phyloP scores from a whole-genome alignment of 2,113 vertebrate species.

The Platysternon megacephalum region DNA sequence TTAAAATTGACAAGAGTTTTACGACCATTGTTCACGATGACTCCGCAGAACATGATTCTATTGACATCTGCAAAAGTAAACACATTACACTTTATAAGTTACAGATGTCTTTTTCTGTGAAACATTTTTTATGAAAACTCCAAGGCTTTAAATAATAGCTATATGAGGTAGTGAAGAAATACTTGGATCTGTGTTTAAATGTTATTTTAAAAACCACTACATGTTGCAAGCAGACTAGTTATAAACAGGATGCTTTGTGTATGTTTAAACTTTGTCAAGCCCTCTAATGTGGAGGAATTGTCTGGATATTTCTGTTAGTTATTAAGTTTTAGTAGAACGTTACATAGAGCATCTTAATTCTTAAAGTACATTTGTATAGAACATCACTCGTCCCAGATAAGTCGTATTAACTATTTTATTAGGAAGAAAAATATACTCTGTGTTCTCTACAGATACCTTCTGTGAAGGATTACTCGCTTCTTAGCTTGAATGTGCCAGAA shows the following conservation, averaged over 20 bases:
- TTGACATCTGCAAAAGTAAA: conserved; percentile 10
- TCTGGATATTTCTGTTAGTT: neutral
- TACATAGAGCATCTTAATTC: neutral
- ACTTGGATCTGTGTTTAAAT: neutral
- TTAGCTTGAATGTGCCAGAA: neutral
- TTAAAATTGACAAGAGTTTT: neutral
- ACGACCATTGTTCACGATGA: neutral
- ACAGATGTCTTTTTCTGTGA: neutral
- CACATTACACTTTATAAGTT: neutral
- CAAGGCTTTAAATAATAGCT: conserved; percentile 17
- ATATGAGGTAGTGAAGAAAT: neutral
- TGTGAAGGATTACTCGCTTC: neutral
- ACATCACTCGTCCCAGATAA: neutral
- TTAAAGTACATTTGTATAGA: neutral
- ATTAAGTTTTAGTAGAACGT: neutral
- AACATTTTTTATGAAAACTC: conserved; percentile 21
- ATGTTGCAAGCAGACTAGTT: conserved; percentile 33
- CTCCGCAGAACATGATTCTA: neutral
- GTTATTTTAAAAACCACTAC: conserved; percentile 44
- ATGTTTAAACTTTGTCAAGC: neutral
- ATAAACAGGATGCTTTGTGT: conserved; percentile 42
- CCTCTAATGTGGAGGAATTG: neutral
- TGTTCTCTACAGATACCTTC: neutral
- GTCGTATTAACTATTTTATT: neutral
- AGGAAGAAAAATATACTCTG: neutral